Conservation (phyloP, 2,888 invertebrate genomes). For the Apamea crenata region DNA sequence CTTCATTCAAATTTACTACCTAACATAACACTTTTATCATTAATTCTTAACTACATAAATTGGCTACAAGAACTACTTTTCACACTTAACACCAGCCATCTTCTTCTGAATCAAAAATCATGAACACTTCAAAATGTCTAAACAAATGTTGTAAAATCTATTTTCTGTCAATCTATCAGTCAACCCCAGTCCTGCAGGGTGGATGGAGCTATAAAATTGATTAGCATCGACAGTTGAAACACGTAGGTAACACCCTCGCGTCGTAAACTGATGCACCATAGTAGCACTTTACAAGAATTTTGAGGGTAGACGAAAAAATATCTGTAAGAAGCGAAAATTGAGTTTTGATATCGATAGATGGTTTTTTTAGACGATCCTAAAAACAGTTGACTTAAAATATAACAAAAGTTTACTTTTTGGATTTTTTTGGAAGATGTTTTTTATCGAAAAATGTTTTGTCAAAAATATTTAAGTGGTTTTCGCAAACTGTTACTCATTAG, state of each 20-base stretch:
- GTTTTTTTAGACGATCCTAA: not conserved
- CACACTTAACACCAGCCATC: not conserved
- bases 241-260: constrained; percentile 55
- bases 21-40: not conserved
- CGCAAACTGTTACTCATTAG: not conserved
- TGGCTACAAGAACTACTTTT: not conserved
- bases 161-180: constrained; percentile 32
- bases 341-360: constrained; percentile 30
- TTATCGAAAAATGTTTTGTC: not conserved
- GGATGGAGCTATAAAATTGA: constrained; percentile 73
- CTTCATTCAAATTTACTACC: not conserved
- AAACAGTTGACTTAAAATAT: not conserved
- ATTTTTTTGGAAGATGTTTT: not conserved
- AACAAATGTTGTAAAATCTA: constrained; percentile 50
- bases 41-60: not conserved
- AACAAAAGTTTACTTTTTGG: not conserved
- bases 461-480: not conserved
- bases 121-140: not conserved
- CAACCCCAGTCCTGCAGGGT: constrained; percentile 27
- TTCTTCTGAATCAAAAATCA: not conserved
- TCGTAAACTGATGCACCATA: constrained; percentile 58
- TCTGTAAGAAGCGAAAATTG: constrained; percentile 34
- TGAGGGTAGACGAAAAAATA: constrained; percentile 39
- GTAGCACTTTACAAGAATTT: constrained; percentile 57
- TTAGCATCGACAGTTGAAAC: constrained; percentile 71